Base-by-base conservation (phyloP, 1,140 invertebrate species). In the Matsumurasca onukii region DNA sequence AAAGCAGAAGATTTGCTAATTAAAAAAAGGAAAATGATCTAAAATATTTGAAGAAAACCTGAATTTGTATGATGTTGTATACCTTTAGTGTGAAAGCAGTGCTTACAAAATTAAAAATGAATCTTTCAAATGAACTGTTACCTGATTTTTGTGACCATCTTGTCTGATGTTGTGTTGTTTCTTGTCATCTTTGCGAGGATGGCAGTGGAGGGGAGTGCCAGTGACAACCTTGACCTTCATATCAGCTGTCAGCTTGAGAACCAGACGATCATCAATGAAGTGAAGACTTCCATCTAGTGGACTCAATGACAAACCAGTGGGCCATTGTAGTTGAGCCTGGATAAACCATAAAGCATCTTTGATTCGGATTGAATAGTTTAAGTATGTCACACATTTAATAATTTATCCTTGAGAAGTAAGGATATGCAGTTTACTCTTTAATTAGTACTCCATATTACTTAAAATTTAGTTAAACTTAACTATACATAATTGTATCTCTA, bases 231-330 rank as follows among this genome's bases (percentile, higher is more conserved):
- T 90, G 5, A 93, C 89, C 80, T 95, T 95, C 83, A 93, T 87
- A 75, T 96, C 94, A 34, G 90, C 89, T 1, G 95, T 97, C 49
- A 98, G 81, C 78, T 96, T 94, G 45, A 98, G 81, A 0, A 99
- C 91, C 1, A 98, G 86, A 69, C 94, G 87, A 76, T 98, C 95
- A 76, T 99, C 97, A 59, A 98, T 92, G 73, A 98, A 97, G 77
- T 98, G 94, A 0, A 99, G 81, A 0, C 92, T 91, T 39, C 94
- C 94, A 78, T 99, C 97, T 3, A 98, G 78, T 1, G 96, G 95
- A 77, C 94, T 98, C 13, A 98, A 81, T 0, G 94, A 90, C 39
- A 99, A 79, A 24, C 94, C 93, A 17, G 95, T 97, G 1, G 97
- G 97, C 97, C 97, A 98, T 77, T 97, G 92, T 12, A 97, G 80